Evolutionary conservation across 2,888 invertebrate species (phyloP), one percentile per base, ranked within the genome.

Genomic region (Biston stratarius): DNA sequence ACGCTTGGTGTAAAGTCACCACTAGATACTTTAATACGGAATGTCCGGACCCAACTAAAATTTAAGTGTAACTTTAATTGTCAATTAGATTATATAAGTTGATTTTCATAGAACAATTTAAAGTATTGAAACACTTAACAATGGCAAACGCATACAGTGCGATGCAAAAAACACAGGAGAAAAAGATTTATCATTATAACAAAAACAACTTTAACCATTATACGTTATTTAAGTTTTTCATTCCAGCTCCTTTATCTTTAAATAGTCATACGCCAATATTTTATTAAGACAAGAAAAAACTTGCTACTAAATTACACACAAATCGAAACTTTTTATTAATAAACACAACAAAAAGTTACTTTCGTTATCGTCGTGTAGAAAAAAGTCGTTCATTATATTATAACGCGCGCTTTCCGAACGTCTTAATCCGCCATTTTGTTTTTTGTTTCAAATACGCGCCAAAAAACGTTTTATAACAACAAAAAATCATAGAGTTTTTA

Each of bases 341-440:
- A 59, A 64, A 15, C 60, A 64, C 64, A 64, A 72, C 71, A 74
- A 76, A 76, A 78, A 82, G 78, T 75, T 76, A 83, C 81, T 88
- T 87, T 86, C 84, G 76, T 81, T 87, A 83, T 75, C 73, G 77
- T 75, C 68, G 52, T 71, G 71, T 74, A 67, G 73, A 77, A 88
- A 84, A 80, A 79, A 79, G 75, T 70, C 77, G 78, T 79, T 77
- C 80, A 81, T 80, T 78, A 77, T 75, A 24, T 24, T 24, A 79
- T 80, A 82, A 79, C 81, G 67, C 70, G 70, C 75, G 74, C 75
- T 80, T 73, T 80, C 75, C 69, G 73, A 82, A 79, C 79, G 75
- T 70, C 78, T 77, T 72, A 77, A 74, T 73, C 77, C 79, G 81
- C 86, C 86, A 86, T 87, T 79, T 88, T 87, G 83, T 86, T 88